Percentiles rank a stretch among this genome's conserved stretches.
These are phyloP conservation scores for Luidia sarsii DNA, from an alignment of 53 echinoderm and acorn worm genomes.

Conservation along the genomic window DNA sequence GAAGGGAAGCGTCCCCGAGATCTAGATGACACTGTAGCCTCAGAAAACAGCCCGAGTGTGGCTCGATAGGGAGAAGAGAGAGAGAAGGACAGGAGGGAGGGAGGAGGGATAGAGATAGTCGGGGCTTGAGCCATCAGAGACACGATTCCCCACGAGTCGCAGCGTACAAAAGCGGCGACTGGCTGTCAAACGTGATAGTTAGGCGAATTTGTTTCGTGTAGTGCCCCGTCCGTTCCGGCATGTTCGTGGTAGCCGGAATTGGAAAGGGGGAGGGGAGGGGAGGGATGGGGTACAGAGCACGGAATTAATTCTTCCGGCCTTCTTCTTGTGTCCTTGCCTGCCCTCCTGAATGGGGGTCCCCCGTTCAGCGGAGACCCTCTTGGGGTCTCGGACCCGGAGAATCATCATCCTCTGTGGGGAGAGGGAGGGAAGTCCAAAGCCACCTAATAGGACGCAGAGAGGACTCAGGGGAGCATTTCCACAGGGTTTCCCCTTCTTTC, in stretches of 20 bases:
- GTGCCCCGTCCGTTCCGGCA: slow-evolving; percentile 8
- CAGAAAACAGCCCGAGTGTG: slow-evolving; percentile 45
- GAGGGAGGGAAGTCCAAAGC: too few species aligned
- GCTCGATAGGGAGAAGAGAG: too few species aligned
- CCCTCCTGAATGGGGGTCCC: too few species aligned
- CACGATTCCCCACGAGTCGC: too few species aligned
- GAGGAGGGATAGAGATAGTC: slow-evolving; percentile 3
- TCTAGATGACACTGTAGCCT: slow-evolving; percentile 59
- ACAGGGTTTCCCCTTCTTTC: too few species aligned
- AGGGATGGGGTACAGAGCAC: slow-evolving; percentile 28
- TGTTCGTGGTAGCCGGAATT: too few species aligned
- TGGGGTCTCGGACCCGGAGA: too few species aligned
- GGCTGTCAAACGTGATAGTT: slow-evolving; percentile 37
- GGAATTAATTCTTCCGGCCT: slow-evolving; percentile 48
- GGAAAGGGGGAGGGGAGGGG: too few species aligned
- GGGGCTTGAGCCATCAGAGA: not conserved
- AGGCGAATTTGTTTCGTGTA: slow-evolving; percentile 39
- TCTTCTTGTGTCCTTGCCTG: slow-evolving; percentile 25
- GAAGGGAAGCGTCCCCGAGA: slow-evolving; percentile 43
- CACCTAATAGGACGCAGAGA: slow-evolving; percentile 18
- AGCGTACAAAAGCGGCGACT: slow-evolving; percentile 9
- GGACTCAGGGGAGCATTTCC: slow-evolving; percentile 44
- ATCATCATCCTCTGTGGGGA: slow-evolving; percentile 3
- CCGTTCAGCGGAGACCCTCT: too few species aligned
- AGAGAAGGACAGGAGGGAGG: slow-evolving; percentile 8